Conservation (phyloP, 2,797 vertebrate species). For the Platalea minor region DNA sequence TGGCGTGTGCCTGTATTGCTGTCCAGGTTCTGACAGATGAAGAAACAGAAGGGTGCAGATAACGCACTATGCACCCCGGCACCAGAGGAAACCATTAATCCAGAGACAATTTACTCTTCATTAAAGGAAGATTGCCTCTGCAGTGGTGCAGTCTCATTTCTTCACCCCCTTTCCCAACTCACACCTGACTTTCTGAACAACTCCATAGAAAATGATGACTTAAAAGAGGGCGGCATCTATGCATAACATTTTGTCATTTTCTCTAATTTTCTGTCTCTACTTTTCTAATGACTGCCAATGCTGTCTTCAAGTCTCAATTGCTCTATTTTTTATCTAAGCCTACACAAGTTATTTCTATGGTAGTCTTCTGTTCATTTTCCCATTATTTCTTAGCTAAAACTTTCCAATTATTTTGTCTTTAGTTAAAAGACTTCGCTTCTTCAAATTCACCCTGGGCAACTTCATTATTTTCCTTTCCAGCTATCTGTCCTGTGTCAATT, state of each 20-base stretch:
- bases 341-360: constrained; percentile 12
- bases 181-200: neutral
- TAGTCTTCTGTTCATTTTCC: constrained; percentile 38
- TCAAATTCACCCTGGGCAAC: constrained; percentile 34
- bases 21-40: rapidly evolving
- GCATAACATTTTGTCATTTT: constrained; percentile 50
- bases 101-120: neutral
- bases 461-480: constrained; percentile 54
- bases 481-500: constrained; percentile 35
- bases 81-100: neutral
- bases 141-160: neutral
- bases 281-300: constrained; percentile 28
- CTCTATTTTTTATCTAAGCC: constrained; percentile 43
- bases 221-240: neutral
- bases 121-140: neutral
- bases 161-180: neutral
- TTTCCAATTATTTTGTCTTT: constrained; percentile 58
- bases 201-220: neutral
- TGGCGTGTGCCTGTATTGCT: neutral
- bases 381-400: constrained; percentile 57
- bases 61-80: neutral
- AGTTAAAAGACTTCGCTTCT: constrained; percentile 46
- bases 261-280: constrained; percentile 40
- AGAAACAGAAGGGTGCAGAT: neutral
- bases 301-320: constrained; percentile 30